A percentile compares a stretch with the other conserved stretches of the same genome.
Conservation (phyloP, 2,113 vertebrate genomes). For the Dipodomys ordii region DNA sequence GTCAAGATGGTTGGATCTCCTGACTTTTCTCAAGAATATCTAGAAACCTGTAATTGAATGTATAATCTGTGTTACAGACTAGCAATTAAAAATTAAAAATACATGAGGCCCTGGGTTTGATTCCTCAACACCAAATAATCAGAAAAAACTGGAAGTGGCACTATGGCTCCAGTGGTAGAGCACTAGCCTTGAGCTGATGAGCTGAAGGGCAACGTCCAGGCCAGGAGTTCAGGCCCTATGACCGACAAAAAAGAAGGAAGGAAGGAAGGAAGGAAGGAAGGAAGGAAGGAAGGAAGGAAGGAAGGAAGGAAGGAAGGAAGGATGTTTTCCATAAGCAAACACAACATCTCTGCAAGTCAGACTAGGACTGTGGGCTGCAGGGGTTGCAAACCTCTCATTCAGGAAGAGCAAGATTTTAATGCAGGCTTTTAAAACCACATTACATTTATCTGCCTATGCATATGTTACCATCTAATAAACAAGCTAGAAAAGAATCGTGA, state of each 20-base stretch:
- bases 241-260: no score
- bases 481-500: background rate
- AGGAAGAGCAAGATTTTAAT: conserved; percentile 6
- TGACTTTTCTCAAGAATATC: background rate
- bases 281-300: no score
- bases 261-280: no score
- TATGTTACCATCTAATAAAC: background rate
- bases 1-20: background rate
- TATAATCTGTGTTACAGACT: background rate
- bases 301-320: no score
- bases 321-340: conserved; percentile 11
- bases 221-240: no score
- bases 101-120: no score
- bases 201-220: no score
- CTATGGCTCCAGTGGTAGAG: no score
- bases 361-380: background rate
- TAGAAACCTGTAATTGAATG: conserved; percentile 17
- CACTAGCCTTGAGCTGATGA: no score
- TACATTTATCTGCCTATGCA: background rate
- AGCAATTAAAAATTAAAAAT: background rate
- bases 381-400: background rate
- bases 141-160: no score
- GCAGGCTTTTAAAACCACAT: background rate
- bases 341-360: background rate
- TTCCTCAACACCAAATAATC: no score